A percentile compares a stretch with the other conserved stretches of the same genome.
Evolutionary conservation across 2,113 vertebrate species (phyloP).

Genomic region (Apeltes quadracus): DNA sequence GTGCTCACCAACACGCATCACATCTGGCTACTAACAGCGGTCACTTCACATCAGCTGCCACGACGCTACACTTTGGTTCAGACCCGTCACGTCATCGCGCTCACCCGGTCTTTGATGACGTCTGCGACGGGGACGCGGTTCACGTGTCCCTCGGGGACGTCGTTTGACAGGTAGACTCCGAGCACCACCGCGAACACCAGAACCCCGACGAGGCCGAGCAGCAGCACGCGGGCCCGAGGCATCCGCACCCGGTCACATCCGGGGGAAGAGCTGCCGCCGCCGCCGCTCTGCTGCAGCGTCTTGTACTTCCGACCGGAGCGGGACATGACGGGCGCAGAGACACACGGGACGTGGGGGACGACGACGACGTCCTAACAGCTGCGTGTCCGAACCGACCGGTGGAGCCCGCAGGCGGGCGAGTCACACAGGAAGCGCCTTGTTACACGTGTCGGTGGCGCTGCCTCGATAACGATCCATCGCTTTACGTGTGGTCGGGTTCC

Average conservation of each 20-base stretch:
- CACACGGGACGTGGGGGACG: not conserved
- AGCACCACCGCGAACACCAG: conserved; percentile 74
- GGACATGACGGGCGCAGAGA: conserved; percentile 68
- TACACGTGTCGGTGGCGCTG: not conserved
- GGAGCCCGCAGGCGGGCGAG: conserved; percentile 5
- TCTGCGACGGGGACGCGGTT: conserved; percentile 47
- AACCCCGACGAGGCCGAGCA: conserved; percentile 71
- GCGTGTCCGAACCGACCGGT: conserved; percentile 60
- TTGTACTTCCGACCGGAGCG: conserved; percentile 71
- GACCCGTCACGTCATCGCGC: not conserved
- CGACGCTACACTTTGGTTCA: not conserved
- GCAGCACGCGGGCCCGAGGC: conserved; percentile 70
- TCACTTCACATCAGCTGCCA: conserved; percentile 1
- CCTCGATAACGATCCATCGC: conserved; percentile 8
- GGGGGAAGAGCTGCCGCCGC: conserved; percentile 33
- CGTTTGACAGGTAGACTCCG: conserved; percentile 74
- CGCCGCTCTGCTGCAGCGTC: conserved; percentile 51
- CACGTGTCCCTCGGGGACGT: conserved; percentile 30
- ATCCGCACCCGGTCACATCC: conserved; percentile 62
- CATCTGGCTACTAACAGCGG: not conserved
- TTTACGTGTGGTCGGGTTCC: fast-evolving
- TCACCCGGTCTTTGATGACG: conserved; percentile 76
- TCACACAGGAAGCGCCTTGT: conserved; percentile 47
- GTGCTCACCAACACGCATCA: not conserved
- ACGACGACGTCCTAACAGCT: conserved; percentile 14